Percentiles rank a stretch among this genome's conserved stretches.
Conservation (phyloP, 2,888 invertebrate species). For the Metallyticus violacea region DNA sequence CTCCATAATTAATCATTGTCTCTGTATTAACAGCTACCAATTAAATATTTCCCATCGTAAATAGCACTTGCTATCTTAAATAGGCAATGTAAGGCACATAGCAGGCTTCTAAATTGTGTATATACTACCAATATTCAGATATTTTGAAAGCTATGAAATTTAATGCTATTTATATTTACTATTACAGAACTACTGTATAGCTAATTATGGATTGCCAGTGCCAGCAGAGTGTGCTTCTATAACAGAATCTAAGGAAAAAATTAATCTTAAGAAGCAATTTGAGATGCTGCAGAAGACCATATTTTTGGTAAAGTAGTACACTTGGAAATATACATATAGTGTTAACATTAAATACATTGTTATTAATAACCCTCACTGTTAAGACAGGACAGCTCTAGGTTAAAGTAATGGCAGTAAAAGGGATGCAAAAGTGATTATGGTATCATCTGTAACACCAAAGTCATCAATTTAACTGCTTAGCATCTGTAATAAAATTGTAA, state of each 20-base stretch:
- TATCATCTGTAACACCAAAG: no score
- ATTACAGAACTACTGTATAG: neutral
- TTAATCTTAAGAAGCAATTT: neutral
- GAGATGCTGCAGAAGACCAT: neutral
- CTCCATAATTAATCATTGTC: no score
- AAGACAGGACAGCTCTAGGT: neutral
- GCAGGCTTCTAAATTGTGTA: no score
- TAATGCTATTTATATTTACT: no score
- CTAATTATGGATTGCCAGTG: neutral
- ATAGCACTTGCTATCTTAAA: no score
- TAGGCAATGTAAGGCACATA: no score
- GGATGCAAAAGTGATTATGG: neutral
- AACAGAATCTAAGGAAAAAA: neutral
- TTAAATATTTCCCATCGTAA: no score
- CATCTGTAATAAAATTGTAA: no score
- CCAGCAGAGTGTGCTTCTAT: neutral
- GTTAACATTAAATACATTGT: neutral
- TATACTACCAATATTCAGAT: no score
- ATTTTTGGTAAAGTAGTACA: neutral
- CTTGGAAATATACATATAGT: neutral
- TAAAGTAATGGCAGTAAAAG: neutral
- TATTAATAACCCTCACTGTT: neutral
- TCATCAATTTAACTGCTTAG: no score
- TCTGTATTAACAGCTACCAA: no score
- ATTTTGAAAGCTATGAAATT: no score